Evolutionary conservation across 2,797 vertebrate species (phyloP).

Genomic region (Gadopsis marmoratus): DNA sequence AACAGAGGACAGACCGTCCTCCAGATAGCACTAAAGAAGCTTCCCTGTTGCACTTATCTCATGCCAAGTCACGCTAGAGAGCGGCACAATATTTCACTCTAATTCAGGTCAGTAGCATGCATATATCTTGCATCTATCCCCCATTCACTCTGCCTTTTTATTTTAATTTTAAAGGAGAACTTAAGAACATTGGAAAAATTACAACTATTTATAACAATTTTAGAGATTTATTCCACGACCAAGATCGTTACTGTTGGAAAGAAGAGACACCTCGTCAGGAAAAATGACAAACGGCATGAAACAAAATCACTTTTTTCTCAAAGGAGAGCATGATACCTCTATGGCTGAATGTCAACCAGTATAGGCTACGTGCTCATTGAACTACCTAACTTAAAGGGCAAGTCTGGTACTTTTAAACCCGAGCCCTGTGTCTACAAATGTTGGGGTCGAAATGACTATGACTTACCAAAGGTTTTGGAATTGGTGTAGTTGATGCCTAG

Average conservation of each 20-base stretch:
- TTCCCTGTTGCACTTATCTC: conserved; percentile 70
- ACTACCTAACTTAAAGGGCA: neutral
- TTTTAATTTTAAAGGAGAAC: conserved; percentile 25
- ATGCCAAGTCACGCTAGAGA: conserved; percentile 73
- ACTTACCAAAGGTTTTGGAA: no score
- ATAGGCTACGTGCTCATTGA: neutral
- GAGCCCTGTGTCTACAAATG: no score
- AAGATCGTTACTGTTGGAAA: conserved; percentile 1
- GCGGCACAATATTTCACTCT: conserved; percentile 73
- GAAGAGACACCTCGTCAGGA: conserved; percentile 9
- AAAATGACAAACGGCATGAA: conserved; percentile 33
- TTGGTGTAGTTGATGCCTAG: no score
- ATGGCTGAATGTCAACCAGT: neutral
- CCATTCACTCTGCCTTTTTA: conserved; percentile 10
- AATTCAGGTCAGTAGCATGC: conserved; percentile 67
- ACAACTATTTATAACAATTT: conserved; percentile 43
- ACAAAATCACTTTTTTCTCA: conserved; percentile 9
- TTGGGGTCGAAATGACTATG: no score
- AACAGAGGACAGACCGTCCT: conserved; percentile 69
- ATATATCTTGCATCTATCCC: conserved; percentile 55
- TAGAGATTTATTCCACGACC: conserved; percentile 30
- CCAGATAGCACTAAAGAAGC: conserved; percentile 68
- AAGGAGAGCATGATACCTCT: neutral
- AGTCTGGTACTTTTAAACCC: no score
- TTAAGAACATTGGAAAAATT: conserved; percentile 40